Evolutionary conservation across 1,140 invertebrate species (phyloP).

Genomic region (Pachyrhynchus sulphureomaculatus): DNA sequence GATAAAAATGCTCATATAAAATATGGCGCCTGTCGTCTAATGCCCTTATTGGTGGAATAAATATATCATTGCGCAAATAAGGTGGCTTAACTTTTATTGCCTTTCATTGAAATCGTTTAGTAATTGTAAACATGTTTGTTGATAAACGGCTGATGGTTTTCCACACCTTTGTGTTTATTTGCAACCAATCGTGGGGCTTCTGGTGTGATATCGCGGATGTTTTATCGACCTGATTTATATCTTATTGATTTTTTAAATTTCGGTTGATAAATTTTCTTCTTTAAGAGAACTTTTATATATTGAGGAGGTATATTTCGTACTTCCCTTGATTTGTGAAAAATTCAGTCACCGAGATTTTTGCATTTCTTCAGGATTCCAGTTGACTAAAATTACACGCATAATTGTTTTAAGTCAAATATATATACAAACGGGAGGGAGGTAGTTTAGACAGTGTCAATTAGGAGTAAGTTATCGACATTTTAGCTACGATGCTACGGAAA

Average conservation of each 20-base stretch:
- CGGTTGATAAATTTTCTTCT: too few relatives aligned
- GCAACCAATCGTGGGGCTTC: slow-evolving; percentile 15
- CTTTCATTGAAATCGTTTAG: slow-evolving; percentile 28
- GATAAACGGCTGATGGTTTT: slow-evolving; percentile 22
- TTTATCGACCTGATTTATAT: background rate
- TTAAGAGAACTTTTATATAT: too few relatives aligned
- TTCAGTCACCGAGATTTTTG: too few relatives aligned
- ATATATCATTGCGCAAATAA: slow-evolving; percentile 31
- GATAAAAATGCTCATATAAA: slow-evolving; percentile 13
- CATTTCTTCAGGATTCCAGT: too few relatives aligned
- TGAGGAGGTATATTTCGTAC: too few relatives aligned
- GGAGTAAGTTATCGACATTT: too few relatives aligned
- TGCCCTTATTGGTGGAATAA: slow-evolving; percentile 30
- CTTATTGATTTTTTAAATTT: background rate
- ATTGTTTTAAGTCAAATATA: too few relatives aligned
- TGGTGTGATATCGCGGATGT: background rate
- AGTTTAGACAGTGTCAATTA: too few relatives aligned
- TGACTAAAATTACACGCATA: too few relatives aligned
- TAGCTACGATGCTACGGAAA: too few relatives aligned
- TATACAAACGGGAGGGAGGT: too few relatives aligned
- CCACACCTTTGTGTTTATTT: slow-evolving; percentile 25
- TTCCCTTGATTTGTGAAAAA: too few relatives aligned
- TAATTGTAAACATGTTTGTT: slow-evolving; percentile 22
- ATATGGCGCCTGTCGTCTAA: slow-evolving; percentile 27
- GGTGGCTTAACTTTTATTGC: slow-evolving; percentile 28